These are phyloP conservation scores for Nycteola revayana DNA, from an alignment of 2,888 invertebrate species.

Conservation along the genomic window DNA sequence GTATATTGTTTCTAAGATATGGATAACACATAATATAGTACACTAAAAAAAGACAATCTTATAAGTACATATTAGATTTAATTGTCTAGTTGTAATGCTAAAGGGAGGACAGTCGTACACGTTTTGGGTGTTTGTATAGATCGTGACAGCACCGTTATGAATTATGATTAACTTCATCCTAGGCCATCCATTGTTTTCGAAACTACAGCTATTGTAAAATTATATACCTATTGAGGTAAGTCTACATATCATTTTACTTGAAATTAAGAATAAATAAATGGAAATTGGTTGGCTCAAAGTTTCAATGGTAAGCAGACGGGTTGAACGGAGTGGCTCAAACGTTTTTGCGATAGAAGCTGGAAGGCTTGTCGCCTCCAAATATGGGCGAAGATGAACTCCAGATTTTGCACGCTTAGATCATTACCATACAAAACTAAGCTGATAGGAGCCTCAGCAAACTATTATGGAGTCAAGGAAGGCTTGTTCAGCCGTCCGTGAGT, in stretches of 20 bases:
- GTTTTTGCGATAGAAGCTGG: neutral
- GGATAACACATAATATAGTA: too few relatives aligned
- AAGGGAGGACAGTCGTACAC: slow-evolving; percentile 20
- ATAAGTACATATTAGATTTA: too few relatives aligned
- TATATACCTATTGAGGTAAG: slow-evolving; percentile 24
- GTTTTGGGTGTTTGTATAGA: slow-evolving; percentile 41
- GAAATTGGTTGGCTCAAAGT: slow-evolving; percentile 18
- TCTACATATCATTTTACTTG: slow-evolving; percentile 23
- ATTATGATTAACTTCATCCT: slow-evolving; percentile 20
- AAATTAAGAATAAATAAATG: neutral
- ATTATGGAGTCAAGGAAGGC: slow-evolving; percentile 3
- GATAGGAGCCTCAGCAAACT: slow-evolving; percentile 21
- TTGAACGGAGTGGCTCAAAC: too few relatives aligned
- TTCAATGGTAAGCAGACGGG: slow-evolving; percentile 2
- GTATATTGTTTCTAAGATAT: too few relatives aligned
- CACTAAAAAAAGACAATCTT: too few relatives aligned
- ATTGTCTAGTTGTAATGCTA: too few relatives aligned
- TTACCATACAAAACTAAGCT: slow-evolving; percentile 37
- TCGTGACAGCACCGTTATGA: slow-evolving; percentile 48
- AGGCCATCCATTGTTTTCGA: slow-evolving; percentile 31
- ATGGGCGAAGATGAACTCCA: slow-evolving; percentile 30
- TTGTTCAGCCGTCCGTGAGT: too few relatives aligned
- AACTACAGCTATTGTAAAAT: too few relatives aligned
- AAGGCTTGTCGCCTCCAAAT: slow-evolving; percentile 20
- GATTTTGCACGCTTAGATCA: slow-evolving; percentile 43